Evolutionary conservation across 1,140 invertebrate genomes (phyloP).

Genomic region (Meloidogyne hapla): DNA sequence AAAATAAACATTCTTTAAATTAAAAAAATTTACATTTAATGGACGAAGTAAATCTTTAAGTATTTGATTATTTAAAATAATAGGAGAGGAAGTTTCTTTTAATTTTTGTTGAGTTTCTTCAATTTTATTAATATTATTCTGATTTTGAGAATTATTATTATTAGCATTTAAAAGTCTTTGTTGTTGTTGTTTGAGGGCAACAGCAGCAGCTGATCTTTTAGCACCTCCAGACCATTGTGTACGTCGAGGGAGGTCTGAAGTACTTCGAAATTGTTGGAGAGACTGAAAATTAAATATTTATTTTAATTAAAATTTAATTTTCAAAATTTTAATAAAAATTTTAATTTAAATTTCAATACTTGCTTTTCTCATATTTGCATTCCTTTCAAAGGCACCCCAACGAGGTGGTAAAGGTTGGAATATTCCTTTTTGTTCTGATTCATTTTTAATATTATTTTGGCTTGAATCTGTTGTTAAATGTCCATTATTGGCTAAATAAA

Average conservation of each 20-base stretch:
- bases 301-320: no score
- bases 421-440: no score
- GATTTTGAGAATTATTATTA: background rate
- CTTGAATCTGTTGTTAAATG: no score
- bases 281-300: no score
- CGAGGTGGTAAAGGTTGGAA: no score
- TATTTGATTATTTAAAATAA: slow-evolving; percentile 9
- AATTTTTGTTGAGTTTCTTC: background rate
- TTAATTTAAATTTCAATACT: background rate
- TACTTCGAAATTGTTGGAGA: no score
- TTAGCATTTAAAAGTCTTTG: background rate
- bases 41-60: slow-evolving; percentile 12
- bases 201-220: background rate
- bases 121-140: background rate
- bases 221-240: background rate
- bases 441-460: no score
- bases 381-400: background rate
- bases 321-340: no score
- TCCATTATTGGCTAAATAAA: no score
- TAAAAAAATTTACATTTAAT: background rate
- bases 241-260: background rate
- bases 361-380: slow-evolving; percentile 1
- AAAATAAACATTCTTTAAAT: no score
- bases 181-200: background rate
- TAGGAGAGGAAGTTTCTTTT: background rate